phyloP scores from a whole-genome alignment of 2,888 invertebrate genomes.

The Limnephilus rhombicus region DNA sequence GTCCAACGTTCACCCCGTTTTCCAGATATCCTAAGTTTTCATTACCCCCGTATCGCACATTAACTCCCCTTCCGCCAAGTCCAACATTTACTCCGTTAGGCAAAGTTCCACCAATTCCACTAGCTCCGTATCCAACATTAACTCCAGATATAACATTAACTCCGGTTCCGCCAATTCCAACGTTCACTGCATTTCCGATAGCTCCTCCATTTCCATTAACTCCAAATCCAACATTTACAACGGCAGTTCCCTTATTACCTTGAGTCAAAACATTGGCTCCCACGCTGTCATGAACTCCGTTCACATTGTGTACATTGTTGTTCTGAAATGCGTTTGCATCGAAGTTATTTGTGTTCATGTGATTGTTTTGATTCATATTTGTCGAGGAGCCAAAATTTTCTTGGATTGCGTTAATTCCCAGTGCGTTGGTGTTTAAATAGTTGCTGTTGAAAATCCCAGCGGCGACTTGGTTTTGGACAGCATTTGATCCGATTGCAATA shows the following conservation, averaged over 20 bases:
- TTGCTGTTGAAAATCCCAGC: neutral
- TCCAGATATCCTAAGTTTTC: neutral
- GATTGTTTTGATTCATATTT: constrained; percentile 30
- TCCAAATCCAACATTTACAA: neutral
- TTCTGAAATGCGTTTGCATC: constrained; percentile 11
- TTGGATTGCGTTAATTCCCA: constrained; percentile 46
- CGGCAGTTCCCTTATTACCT: neutral
- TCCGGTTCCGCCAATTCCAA: neutral
- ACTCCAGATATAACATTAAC: neutral
- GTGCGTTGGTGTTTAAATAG: constrained; percentile 13
- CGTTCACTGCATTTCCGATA: neutral
- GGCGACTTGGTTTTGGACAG: neutral
- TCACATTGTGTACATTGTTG: neutral
- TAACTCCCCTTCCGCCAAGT: neutral
- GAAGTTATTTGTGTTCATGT: constrained; percentile 8
- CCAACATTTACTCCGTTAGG: neutral
- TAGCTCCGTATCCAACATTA: neutral
- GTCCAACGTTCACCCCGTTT: neutral
- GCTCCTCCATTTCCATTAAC: neutral
- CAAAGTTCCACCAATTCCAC: neutral
- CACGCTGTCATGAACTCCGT: neutral
- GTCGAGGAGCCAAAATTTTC: neutral
- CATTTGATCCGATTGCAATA: neutral
- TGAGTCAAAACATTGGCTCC: constrained; percentile 5
- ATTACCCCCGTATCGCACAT: neutral